These are phyloP conservation scores for Neocrepidodera transversa DNA, from an alignment of 2,888 invertebrate species.

Conservation along the genomic window DNA sequence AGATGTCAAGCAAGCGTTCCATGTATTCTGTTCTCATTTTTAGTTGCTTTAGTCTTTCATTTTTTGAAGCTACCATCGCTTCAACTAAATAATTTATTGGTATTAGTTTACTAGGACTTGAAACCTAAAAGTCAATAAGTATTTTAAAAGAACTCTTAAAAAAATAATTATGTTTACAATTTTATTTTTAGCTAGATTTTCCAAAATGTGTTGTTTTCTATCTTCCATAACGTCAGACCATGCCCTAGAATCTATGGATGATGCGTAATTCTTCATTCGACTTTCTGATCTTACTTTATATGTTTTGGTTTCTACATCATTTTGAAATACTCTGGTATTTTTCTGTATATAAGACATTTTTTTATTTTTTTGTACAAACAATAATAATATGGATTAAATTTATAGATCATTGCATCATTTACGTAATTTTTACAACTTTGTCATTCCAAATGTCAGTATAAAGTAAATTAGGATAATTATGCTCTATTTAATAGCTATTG, in stretches of 20 bases:
- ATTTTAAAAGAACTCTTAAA: not conserved
- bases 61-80: slow-evolving; percentile 59
- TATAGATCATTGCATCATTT: not conserved
- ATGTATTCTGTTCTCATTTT: slow-evolving; percentile 60
- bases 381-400: not conserved
- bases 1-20: slow-evolving; percentile 47
- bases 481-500: not conserved
- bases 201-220: slow-evolving; percentile 66
- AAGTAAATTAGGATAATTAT: not conserved
- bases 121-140: slow-evolving; percentile 43
- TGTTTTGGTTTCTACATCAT: not conserved
- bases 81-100: slow-evolving; percentile 56
- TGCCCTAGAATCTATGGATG: slow-evolving; percentile 66
- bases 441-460: not conserved
- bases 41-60: slow-evolving; percentile 63
- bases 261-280: slow-evolving; percentile 64
- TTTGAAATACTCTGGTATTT: slow-evolving; percentile 21
- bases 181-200: slow-evolving; percentile 47
- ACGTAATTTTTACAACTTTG: not conserved
- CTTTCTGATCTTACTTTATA: slow-evolving; percentile 59
- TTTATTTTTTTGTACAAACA: not conserved
- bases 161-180: not conserved
- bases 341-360: slow-evolving; percentile 32
- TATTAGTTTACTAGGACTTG: slow-evolving; percentile 53
- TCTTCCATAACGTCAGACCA: slow-evolving; percentile 67